phyloP scores from a whole-genome alignment of 2,888 invertebrate genomes.

The Pyrrhopygopsis socrates region DNA sequence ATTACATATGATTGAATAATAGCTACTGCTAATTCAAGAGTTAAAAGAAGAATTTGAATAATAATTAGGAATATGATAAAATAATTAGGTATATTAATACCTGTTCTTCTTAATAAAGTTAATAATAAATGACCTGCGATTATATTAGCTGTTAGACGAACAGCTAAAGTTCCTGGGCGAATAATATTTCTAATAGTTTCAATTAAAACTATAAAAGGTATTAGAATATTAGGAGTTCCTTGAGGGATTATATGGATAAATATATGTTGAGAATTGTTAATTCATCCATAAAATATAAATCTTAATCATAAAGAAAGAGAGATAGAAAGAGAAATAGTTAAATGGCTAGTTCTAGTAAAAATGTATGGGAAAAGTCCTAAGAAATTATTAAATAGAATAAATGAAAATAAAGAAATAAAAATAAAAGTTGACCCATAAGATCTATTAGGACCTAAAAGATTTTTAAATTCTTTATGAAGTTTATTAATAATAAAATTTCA shows the following conservation, averaged over 20 bases:
- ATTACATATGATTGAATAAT: conserved; percentile 97
- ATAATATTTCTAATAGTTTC: conserved; percentile 97
- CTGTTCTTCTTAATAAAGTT: no score
- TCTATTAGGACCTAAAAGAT: conserved; percentile 92
- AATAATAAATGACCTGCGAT: conserved; percentile 97
- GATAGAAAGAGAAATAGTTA: conserved; percentile 95
- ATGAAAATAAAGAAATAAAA: no score
- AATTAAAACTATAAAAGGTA: conserved; percentile 97
- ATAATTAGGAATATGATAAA: conserved; percentile 91
- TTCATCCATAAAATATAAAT: conserved; percentile 96
- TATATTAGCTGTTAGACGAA: conserved; percentile 98
- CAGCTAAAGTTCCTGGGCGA: conserved; percentile 96
- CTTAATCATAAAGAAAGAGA: conserved; percentile 96
- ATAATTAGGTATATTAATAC: conserved; percentile 87
- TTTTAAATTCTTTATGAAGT: conserved; percentile 95
- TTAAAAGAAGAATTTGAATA: conserved; percentile 94
- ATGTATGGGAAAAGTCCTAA: conserved; percentile 97
- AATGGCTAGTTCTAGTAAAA: conserved; percentile 97
- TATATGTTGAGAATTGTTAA: conserved; percentile 96
- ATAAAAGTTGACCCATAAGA: conserved; percentile 94
- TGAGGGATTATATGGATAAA: conserved; percentile 97
- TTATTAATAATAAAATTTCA: conserved; percentile 93
- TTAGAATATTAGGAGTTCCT: conserved; percentile 96
- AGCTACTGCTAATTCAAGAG: conserved; percentile 95
- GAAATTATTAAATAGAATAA: conserved; percentile 97